Evolutionary conservation across 2,113 vertebrate species (phyloP), one percentile per base, ranked within the genome.

Genomic region (Microtus ochrogaster): DNA sequence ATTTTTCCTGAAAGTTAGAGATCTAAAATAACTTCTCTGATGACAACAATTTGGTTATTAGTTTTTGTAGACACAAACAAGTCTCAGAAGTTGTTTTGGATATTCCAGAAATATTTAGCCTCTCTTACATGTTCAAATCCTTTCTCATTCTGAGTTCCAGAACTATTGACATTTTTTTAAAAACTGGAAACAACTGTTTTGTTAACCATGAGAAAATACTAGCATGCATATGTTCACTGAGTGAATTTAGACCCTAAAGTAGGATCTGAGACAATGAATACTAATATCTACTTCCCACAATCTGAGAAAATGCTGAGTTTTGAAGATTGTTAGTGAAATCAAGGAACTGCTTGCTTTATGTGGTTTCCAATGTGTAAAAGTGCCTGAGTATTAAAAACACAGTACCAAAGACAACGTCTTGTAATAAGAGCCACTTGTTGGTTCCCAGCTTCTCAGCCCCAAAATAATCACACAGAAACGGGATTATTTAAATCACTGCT

Each of bases 241-340:
- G 5, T 14, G 0, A 85, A 66, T 22, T 7, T 26, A 72, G 41
- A 41, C 19, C 84, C 8, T 81, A 16, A 24, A 63, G 0, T 73
- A 12, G 13, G 8, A 65, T 52, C 7, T 74, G 19, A 11, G 11
- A 26, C 28, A 26, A 5, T 39, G 49, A 85, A 16, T 16, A 79
- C 4, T 17, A 36, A 2, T 17, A 7, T 55, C 1, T 7, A 26
- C 0, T 49, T 16, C 11, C 3, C 7, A 33, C 4, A 70, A 11
- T 81, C 9, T 16, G 0, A 66, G 28, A 22, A 72, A 12, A 14
- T 12, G n/a, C 0, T 14, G 19, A 70, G 39, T 16, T 36, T 10
- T 10, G 24, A 26, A 39, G 33, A 9, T 36, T 88, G 2, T 47
- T 88, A 49, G 19, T 5, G 36, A 58, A 33, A 81, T 7, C 44